Evolutionary conservation across 1,140 invertebrate genomes (phyloP), one percentile per base, ranked within the genome.

Genomic region (Pseudachorutes palmiensis): DNA sequence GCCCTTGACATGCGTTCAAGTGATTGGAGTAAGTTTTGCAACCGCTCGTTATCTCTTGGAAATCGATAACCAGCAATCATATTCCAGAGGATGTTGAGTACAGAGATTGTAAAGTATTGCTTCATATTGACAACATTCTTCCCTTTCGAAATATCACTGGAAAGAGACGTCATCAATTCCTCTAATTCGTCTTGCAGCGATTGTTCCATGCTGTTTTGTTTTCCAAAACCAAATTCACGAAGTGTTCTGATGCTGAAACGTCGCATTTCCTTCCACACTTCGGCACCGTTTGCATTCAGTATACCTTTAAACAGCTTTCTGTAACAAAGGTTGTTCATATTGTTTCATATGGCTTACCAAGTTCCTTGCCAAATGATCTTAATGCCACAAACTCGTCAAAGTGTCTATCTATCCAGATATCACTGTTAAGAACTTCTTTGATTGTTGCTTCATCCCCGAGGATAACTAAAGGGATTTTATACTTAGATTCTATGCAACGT

Each of bases 21-120:
- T 24, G 69, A 31, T 24, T 45, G 22, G 29, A 66, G 22, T 16
- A 71, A 36, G 16, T 71, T 41, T 9, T 66, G 22, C 2, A 71
- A 29, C 41, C 64, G 65, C 9, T 29, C 29, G 31, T 71, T 64
- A 28, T 71, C 60, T n/a, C 33, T 28, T 3, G 31, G 60, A 51
- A 65, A 69, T 12, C 67, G 30, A 5, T 31, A 2, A 12, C 51
- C 62, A 1, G 57, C 67, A 9, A 69, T 48, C 57, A 69, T 45
- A 2, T 5, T 65, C 67, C 67, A 69, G 3, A 65, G 19, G 36
- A 69, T 65, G 28, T 65, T 69, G 2, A 69, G 57, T 2, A 69
- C 67, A 26, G 67, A 65, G 3, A 69, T 31, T 31, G 36, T 65
- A 31, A 45, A 45, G 9, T 12, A 45, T 45, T 55, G 22, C 36